Base-by-base conservation (phyloP, 2,113 vertebrate species). In the Actenoides lindsayi region DNA sequence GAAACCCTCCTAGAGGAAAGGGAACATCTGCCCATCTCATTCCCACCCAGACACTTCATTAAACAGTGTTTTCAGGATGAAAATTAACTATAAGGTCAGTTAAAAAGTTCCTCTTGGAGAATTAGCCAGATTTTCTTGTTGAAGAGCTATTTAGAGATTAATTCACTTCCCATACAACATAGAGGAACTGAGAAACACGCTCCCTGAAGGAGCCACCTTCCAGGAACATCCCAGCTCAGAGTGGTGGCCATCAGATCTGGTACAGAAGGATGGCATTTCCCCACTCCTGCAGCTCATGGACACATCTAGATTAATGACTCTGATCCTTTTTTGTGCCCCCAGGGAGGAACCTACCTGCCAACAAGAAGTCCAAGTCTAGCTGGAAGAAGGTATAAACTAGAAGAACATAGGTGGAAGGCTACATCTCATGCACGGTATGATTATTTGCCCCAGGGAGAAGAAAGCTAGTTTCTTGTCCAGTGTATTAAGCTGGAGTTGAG, bases 401-500 rank as follows among this genome's bases (percentile, higher is more conserved):
- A 7, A 35, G 42, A 53, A 87, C 35, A 23, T 42, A 41, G 13
- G 82, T 4, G 20, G 56, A 74, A n/a, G 39, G 44, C 51, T 59
- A 25, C 53, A 73, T 41, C 53, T 89, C 74, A 51, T 41, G 51
- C 35, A 53, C 3, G 13, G 51, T 24, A 39, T 31, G 19, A 83
- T 68, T 82, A 76, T 62, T 65, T 85, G 78, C 21, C 28, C 18
- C 50, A 69, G 44, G 35, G 59, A 95, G 82, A 90, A 76, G 70
- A 93, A 83, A 87, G 37, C 18, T 15, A 68, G 65, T 79, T 53
- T 79, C 27, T 57, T 69, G 91, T 9, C 63, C 91, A 53, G 19
- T 4, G 13, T 48, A n/a, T 75, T 87, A 93, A 87, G 5, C 39
- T 59, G 65, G 50, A 78, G 79, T 91, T 93, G 82, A 76, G 51